Conservation (phyloP, 2,888 invertebrate genomes). For the Caenorhabditis drosophilae region DNA sequence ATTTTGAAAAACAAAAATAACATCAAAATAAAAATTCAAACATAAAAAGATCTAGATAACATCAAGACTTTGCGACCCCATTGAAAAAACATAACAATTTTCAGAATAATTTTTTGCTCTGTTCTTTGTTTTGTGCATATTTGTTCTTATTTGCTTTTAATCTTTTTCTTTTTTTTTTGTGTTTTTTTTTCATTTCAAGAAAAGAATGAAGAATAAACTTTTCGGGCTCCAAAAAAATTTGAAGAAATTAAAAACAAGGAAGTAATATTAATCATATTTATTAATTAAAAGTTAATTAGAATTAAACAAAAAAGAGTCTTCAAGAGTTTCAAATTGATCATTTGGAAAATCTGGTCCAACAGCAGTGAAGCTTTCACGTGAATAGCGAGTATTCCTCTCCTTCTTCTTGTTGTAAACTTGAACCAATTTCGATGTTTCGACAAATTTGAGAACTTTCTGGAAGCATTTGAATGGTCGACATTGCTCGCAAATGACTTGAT, state of each 20-base stretch:
- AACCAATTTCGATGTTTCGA: no score
- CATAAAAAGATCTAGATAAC: constrained; percentile 33
- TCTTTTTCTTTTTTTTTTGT: constrained; percentile 14
- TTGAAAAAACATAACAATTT: constrained; percentile 10
- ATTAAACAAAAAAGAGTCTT: no score
- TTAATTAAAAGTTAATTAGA: no score
- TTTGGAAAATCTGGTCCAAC: no score
- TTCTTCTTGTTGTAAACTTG: no score
- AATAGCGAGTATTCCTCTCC: no score
- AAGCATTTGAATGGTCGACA: no score
- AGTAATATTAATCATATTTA: background rate
- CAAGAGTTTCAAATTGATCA: no score
- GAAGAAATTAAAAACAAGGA: background rate
- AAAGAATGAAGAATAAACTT: constrained; percentile 12
- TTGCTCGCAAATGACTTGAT: no score
- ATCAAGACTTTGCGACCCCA: no score
- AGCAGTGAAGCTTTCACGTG: no score
- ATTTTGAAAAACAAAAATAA: constrained; percentile 7
- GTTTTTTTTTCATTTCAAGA: constrained; percentile 6
- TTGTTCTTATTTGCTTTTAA: constrained; percentile 35
- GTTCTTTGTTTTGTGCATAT: constrained; percentile 41
- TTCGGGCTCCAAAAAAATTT: constrained; percentile 26
- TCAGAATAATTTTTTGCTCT: constrained; percentile 18
- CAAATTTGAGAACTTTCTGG: no score
- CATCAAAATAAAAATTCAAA: constrained; percentile 14